Conservation (phyloP, 2,888 invertebrate species). For the Sialis lutaria region DNA sequence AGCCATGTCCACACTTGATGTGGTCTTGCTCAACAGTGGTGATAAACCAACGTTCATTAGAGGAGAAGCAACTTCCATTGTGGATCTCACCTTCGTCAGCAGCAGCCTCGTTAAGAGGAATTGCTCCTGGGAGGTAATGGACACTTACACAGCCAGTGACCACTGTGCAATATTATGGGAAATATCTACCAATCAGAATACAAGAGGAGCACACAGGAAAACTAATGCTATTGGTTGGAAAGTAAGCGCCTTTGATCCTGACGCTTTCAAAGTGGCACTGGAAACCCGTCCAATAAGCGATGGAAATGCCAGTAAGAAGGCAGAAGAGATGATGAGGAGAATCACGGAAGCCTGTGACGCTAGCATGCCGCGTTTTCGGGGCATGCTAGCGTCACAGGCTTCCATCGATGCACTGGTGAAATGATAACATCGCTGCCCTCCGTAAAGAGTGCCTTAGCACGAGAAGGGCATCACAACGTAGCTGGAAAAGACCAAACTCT, state of each 20-base stretch:
- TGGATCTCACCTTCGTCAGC: slow-evolving; percentile 13
- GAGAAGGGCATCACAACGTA: slow-evolving; percentile 2
- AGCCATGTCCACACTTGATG: slow-evolving; percentile 7
- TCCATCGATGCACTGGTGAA: too few relatives aligned
- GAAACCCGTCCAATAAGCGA: not conserved
- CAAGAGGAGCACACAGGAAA: slow-evolving; percentile 2
- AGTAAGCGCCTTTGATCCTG: slow-evolving; percentile 1
- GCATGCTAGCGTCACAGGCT: not conserved
- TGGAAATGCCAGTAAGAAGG: not conserved
- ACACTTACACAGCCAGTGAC: slow-evolving; percentile 9
- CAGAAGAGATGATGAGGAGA: not conserved
- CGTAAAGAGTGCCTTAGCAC: not conserved
- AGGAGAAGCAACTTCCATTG: slow-evolving; percentile 10
- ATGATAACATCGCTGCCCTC: not conserved
- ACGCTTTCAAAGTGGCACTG: not conserved
- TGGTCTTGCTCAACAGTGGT: slow-evolving; percentile 9
- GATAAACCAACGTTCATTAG: slow-evolving; percentile 10
- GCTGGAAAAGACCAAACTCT: slow-evolving; percentile 1
- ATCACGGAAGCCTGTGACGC: not conserved
- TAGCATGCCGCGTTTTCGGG: not conserved
- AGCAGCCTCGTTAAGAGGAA: slow-evolving; percentile 7
- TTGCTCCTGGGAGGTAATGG: slow-evolving; percentile 7
- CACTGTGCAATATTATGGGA: slow-evolving; percentile 9
- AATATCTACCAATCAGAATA: not conserved
- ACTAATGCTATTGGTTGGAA: slow-evolving; percentile 1